phyloP scores from a whole-genome alignment of 2,888 invertebrate species.

The Ganaspis brasiliensis region DNA sequence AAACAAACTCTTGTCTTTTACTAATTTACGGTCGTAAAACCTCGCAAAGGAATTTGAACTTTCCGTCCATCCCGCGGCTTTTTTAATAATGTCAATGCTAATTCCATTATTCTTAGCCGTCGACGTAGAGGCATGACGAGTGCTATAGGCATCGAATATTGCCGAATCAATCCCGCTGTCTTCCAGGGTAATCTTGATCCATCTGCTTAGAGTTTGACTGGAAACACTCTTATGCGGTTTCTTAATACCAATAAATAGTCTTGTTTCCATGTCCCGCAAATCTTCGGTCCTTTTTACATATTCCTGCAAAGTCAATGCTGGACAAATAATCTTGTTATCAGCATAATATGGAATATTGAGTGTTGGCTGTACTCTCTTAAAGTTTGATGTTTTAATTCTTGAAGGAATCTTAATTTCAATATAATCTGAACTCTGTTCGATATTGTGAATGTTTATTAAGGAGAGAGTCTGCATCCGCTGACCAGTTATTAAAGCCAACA shows the following conservation, averaged over 20 bases:
- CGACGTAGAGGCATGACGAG: constrained; percentile 41
- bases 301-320: constrained; percentile 9
- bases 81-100: constrained; percentile 26
- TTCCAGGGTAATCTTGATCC: constrained; percentile 37
- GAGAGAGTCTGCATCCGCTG: constrained; percentile 51
- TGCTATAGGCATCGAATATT: constrained; percentile 38
- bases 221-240: constrained; percentile 40
- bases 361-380: constrained; percentile 40
- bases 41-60: constrained; percentile 20
- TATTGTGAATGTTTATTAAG: constrained; percentile 46
- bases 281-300: constrained; percentile 43
- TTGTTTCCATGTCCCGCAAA: constrained; percentile 27
- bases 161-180: background rate
- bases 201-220: constrained; percentile 42
- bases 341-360: constrained; percentile 45
- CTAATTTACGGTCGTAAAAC: constrained; percentile 41
- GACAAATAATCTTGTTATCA: constrained; percentile 27
- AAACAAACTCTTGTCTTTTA: constrained; percentile 18
- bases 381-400: constrained; percentile 2
- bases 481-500: constrained; percentile 45
- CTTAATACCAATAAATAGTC: constrained; percentile 33
- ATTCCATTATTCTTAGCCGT: constrained; percentile 41
- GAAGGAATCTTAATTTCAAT: too few relatives aligned
- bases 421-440: background rate
- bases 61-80: constrained; percentile 40